Evolutionary conservation across 2,113 vertebrate species (phyloP), one percentile per base, ranked within the genome.

Genomic region (Emberiza fucata): DNA sequence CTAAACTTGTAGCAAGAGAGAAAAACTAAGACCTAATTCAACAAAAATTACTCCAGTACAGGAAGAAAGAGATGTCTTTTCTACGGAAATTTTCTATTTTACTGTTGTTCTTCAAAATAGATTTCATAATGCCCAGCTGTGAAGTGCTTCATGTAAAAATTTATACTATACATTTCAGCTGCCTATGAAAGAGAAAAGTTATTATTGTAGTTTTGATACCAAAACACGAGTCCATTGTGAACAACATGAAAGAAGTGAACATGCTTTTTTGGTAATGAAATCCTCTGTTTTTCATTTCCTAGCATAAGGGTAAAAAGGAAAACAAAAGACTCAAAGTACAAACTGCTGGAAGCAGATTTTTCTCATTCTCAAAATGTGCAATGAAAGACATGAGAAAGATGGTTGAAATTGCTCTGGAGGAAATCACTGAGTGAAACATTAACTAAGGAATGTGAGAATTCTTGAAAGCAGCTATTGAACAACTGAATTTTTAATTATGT

Each of bases 381-480:
- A 69, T 69, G 37, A 92, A 90, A 86, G n/a, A 71, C 50, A 66
- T 28, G 37, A 86, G 28, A 83, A 94, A 85, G 39, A 70, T 12
- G 5, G 13, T 37, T 85, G 35, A 91, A 93, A 86, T 57, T 79
- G 23, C 66, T 95, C 78, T 85, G 63, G 15, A 77, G 19, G 33
- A 51, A 91, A 40, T 66, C 76, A 54, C 35, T 87, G 25, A 2
- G 0, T 64, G 40, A 50, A 87, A 89, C 94, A 90, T 33, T 2
- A 90, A 77, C 29, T 81, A 40, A 86, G 7, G 17, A 71, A 83
- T 51, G 14, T 27, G 21, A 80, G 35, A 94, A 63, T 81, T 80
- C 56, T 88, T 77, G 39, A 95, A 91, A 94, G 71, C 44, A 66
- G 31, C 27, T 84, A 86, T 40, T 92, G 68, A 96, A 78, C 28